phyloP scores from a whole-genome alignment of 2,888 invertebrate species.

The Salpingus planirostris region DNA sequence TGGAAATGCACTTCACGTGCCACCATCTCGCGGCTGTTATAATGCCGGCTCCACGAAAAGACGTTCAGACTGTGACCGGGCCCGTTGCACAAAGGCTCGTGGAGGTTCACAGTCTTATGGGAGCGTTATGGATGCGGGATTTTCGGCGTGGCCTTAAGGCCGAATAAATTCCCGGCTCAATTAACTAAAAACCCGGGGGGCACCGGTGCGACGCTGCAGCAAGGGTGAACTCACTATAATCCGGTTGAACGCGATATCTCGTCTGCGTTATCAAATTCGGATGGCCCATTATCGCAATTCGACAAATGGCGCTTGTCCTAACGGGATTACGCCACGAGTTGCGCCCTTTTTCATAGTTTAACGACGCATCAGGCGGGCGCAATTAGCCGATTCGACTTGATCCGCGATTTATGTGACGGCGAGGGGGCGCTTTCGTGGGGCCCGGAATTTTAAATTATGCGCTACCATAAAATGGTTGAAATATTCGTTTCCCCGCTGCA shows the following conservation, averaged over 20 bases:
- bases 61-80: slow-evolving; percentile 7
- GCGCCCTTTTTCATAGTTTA: too few species aligned
- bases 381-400: too few species aligned
- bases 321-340: slow-evolving; percentile 30
- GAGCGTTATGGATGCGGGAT: too few species aligned
- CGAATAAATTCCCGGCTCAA: slow-evolving; percentile 36
- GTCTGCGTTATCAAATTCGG: slow-evolving; percentile 39
- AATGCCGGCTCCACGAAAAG: slow-evolving; percentile 1
- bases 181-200: slow-evolving; percentile 34
- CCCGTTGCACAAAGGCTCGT: too few species aligned
- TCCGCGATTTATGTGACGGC: too few species aligned
- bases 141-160: slow-evolving; percentile 29
- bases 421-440: too few species aligned
- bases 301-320: slow-evolving; percentile 35
- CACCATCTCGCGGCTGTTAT: slow-evolving; percentile 10
- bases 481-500: slow-evolving; percentile 26
- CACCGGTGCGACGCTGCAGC: slow-evolving; percentile 30
- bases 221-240: slow-evolving; percentile 37
- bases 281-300: slow-evolving; percentile 42
- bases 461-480: slow-evolving; percentile 20
- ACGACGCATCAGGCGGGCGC: too few species aligned
- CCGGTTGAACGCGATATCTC: slow-evolving; percentile 39
- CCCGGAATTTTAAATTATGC: too few species aligned
- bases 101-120: too few species aligned
- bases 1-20: slow-evolving; percentile 17